These are phyloP conservation scores for Delphinapterus leucas DNA, from an alignment of 2,113 vertebrate genomes.

Conservation along the genomic window DNA sequence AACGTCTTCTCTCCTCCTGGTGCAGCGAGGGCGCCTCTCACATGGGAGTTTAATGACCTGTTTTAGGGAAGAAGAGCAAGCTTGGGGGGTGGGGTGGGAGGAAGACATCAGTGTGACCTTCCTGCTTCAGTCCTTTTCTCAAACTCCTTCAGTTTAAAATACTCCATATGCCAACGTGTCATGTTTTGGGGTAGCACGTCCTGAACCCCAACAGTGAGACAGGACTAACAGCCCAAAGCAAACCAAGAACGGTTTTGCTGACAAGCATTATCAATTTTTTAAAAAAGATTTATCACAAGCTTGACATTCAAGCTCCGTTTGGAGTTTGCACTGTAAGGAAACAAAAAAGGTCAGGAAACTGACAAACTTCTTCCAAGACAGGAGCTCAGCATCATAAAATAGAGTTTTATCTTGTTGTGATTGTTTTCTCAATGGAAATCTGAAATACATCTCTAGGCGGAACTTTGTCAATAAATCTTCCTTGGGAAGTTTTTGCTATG, in stretches of 20 bases:
- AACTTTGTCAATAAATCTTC: not conserved
- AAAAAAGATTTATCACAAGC: not conserved
- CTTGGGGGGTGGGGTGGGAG: fast-evolving
- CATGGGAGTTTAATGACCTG: fast-evolving
- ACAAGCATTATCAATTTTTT: not conserved
- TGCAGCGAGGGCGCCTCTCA: fast-evolving
- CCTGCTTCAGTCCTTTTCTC: not conserved
- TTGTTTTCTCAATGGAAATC: not conserved
- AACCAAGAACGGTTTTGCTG: not conserved
- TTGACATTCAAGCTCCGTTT: not conserved
- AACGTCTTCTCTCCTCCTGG: not conserved
- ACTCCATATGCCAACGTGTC: not conserved
- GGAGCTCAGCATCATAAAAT: not conserved
- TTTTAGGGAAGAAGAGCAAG: too few species aligned
- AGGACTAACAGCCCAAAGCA: fast-evolving
- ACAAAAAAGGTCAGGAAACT: not conserved
- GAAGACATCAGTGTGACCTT: not conserved
- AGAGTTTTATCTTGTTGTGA: not conserved
- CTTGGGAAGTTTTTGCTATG: not conserved
- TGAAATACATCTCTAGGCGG: not conserved
- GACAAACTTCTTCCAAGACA: not conserved
- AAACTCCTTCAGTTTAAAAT: not conserved
- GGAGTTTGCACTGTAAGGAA: not conserved
- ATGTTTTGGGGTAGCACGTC: fast-evolving
- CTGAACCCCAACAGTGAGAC: not conserved